Evolutionary conservation across 1,140 invertebrate genomes (phyloP), one percentile per base, ranked within the genome.

Genomic region (Cecropterus lyciades): DNA sequence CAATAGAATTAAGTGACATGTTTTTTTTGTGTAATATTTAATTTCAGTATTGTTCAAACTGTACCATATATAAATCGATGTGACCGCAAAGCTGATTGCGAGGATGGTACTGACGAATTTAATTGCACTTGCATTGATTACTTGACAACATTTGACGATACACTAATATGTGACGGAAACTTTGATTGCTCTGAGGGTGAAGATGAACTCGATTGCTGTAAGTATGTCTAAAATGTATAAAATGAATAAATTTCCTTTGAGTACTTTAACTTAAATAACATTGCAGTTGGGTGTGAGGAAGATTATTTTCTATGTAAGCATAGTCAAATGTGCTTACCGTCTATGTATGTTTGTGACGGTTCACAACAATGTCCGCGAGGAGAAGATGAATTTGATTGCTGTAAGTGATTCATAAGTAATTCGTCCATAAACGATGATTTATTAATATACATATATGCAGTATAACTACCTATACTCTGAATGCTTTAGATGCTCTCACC

Each of bases 31-130:
- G 0, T 33, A 33, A 9, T 33, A 33, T 17, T 46, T 49, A 17
- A 67, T 59, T 71, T 55, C 67, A 96, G 95, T 48, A 93, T 96
- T 53, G 72, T 88, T 0, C 96, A 97, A 89, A 92, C 81, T 10
- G 93, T 97, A 17, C 87, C 94, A 0, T 81, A 92, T 0, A 64
- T 75, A 8, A 90, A 93, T 67, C 93, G 94, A 52, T 98, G 97
- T 78, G 93, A 98, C 84, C 93, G 93, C 16, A 87, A 94, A 42
- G 80, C 93, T 13, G 96, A 98, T 77, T 98, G 97, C 85, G 95
- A 96, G 80, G 97, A 98, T 87, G 95, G 95, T 11, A 95, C 95
- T 0, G 97, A 98, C 85, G 97, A 98, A 91, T 68, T 91, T 0
- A 85, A 94, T 68, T 98, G 97, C 75, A 94, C 91, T 0, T 98